Evolutionary conservation across 2,888 invertebrate species (phyloP), one percentile per base, ranked within the genome.

Genomic region (Deilephila porcellus): DNA sequence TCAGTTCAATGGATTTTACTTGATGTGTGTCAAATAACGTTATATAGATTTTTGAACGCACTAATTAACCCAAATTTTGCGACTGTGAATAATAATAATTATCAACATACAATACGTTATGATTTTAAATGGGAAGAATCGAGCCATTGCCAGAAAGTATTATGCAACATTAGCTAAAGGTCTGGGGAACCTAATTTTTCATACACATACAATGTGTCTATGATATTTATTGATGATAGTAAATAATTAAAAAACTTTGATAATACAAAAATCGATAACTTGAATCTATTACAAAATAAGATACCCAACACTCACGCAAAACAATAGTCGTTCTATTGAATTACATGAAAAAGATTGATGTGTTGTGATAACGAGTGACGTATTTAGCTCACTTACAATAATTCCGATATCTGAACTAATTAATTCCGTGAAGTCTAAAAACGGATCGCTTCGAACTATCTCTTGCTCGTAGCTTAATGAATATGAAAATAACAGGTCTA

Each of bases 281-380:
- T 34, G 34, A 32, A 63, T 63, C 62, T 4, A 52, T 67, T 25
- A 14, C 45, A 25, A 17, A 20, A 4, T 14, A 17, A 2, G 45
- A 25, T 20, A 52, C 25, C 45, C 25, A 45, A 25, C 52, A 20
- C 25, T 52, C 45, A 67, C 70, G 72, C 59, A 62, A 59, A 75
- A 76, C 76, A 78, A 75, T 76, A 77, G 71, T 70, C 79, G 76
- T 76, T 72, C 70, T 70, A 75, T 74, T 79, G 79, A 80, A 75
- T 82, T 76, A 76, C 74, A 76, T 79, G 75, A 75, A 76, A 75
- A 76, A 70, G 62, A 70, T 77, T 32, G 64, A 73, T 75, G 74
- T 73, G 52, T 71, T 63, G 37, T 60, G 73, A 67, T 67, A 67
- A 52, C 52, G 73, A 60, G 60, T 82, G 81, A 81, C 81, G 79